Percentiles rank a stretch among this genome's conserved stretches.
These are phyloP conservation scores for Actenoides lindsayi DNA, from an alignment of 2,113 vertebrate genomes.

Conservation along the genomic window DNA sequence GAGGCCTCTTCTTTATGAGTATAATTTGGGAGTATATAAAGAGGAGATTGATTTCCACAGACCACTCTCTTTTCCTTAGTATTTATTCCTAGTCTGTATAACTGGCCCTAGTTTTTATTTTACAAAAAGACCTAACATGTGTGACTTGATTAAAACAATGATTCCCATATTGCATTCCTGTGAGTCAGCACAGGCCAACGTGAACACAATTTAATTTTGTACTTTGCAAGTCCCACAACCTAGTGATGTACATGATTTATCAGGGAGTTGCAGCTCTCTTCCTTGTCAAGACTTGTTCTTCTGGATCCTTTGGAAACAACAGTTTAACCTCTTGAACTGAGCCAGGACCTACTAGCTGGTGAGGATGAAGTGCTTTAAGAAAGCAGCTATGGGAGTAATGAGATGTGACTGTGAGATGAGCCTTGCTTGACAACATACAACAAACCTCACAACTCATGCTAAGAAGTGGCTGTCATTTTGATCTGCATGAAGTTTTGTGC, in stretches of 20 bases:
- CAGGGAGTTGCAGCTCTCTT: constrained; percentile 5
- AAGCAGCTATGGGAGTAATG: constrained; percentile 42
- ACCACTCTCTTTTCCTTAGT: constrained; percentile 36
- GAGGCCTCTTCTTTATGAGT: constrained; percentile 74
- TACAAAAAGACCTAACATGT: neutral
- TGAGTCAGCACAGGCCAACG: neutral
- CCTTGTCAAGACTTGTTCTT: constrained; percentile 56
- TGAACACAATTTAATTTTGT: neutral
- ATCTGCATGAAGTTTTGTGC: constrained; percentile 38
- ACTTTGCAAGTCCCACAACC: neutral
- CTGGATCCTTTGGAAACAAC: constrained; percentile 61
- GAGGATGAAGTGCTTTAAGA: constrained; percentile 37
- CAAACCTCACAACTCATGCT: constrained; percentile 46
- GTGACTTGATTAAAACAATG: constrained; percentile 21
- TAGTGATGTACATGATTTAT: constrained; percentile 30
- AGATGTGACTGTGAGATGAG: constrained; percentile 62
- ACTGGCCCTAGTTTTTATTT: constrained; percentile 11
- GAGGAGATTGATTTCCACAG: constrained; percentile 68
- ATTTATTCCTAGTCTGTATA: constrained; percentile 36
- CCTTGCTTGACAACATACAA: constrained; percentile 47
- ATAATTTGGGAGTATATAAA: constrained; percentile 73
- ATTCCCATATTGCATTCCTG: constrained; percentile 21
- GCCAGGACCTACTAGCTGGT: neutral
- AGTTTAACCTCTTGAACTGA: constrained; percentile 63
- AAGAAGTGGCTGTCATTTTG: constrained; percentile 41